Evolutionary conservation across 2,113 vertebrate genomes (phyloP), one percentile per base, ranked within the genome.

Genomic region (Toxotes chatareus): DNA sequence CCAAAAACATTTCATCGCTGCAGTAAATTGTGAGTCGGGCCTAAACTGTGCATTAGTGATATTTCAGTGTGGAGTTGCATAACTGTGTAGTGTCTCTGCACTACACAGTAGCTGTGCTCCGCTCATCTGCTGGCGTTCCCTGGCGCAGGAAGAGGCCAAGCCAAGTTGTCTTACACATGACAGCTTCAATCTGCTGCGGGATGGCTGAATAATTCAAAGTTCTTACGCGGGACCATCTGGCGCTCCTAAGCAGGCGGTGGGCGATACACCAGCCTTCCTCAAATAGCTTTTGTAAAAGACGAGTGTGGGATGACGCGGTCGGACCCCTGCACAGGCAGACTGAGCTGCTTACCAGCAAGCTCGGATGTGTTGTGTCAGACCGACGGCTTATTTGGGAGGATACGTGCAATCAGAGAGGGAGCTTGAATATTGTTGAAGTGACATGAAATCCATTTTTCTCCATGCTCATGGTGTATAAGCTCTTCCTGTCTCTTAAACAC

Each of bases 161-260:
- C 62, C 67, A 85, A 89, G 90, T 83, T 80, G 85, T 92, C 90
- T 91, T 80, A 82, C 73, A 88, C 89, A 88, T 88, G 89, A 88
- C 88, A 82, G 86, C 88, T 81, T 91, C 89, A 94, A 72, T 94
- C 90, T 92, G 93, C 89, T 87, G 56, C 74, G 73, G 91, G 87
- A 91, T 55, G 86, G 87, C 80, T 93, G 88, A 93, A 94, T 93
- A 91, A 94, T 94, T 93, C 84, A 93, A 88, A 89, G 82, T 93
- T 91, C 73, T 85, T 81, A 65, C 62, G 57, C 73, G 72, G 81
- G 76, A 90, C 88, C 93, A 93, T 91, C 90, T 94, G 92, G 88
- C 88, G 73, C 73, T 75, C 86, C 67, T 64, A 59, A 62, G 79
- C 71, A 51, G 78, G 42, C 49, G 38, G 42, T 46, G 38, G 3